phyloP scores from a whole-genome alignment of 2,113 vertebrate species.

The Isichthys henryi region DNA sequence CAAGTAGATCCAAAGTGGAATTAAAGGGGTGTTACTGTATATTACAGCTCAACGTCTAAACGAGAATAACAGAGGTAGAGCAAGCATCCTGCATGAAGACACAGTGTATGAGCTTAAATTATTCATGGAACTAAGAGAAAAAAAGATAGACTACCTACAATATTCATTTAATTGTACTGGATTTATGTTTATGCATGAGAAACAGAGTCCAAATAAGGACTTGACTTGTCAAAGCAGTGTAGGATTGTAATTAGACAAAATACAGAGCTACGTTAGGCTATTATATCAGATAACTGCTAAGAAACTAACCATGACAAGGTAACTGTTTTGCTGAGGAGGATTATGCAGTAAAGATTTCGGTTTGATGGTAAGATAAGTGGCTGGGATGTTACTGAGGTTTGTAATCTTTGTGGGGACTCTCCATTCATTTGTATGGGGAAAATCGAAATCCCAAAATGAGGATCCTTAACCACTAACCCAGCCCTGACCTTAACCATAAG shows the following conservation, averaged over 20 bases:
- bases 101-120: too few relatives aligned
- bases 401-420: too few relatives aligned
- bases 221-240: background rate
- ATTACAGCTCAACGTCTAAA: background rate
- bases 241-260: background rate
- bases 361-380: background rate
- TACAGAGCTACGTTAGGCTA: background rate
- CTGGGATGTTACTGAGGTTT: background rate
- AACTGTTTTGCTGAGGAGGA: background rate
- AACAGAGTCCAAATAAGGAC: background rate
- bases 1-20: background rate
- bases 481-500: too few relatives aligned
- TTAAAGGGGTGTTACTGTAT: background rate
- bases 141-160: background rate
- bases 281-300: background rate
- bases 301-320: background rate
- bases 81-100: background rate
- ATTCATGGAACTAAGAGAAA: background rate
- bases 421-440: too few relatives aligned
- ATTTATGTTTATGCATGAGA: background rate
- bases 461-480: too few relatives aligned
- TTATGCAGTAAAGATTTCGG: background rate
- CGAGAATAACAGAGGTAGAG: background rate
- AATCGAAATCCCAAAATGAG: too few relatives aligned
- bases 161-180: background rate